A percentile compares a stretch with the other conserved stretches of the same genome.
These are phyloP conservation scores for Caenorhabditis sp. DNA, from an alignment of 2,888 invertebrate species.

Conservation along the genomic window DNA sequence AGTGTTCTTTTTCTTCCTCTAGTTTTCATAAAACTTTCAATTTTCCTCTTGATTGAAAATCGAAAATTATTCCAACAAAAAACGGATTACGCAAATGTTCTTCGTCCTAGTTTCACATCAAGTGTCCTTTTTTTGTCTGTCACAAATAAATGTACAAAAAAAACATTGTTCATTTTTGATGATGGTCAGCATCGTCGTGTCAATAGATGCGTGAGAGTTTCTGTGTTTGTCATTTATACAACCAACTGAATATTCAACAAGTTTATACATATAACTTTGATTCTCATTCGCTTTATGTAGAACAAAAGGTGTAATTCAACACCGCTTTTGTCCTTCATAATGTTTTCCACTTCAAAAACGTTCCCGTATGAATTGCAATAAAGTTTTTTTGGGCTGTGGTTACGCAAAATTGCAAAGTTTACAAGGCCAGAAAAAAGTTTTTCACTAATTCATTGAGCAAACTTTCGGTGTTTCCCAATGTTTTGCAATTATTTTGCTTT, in stretches of 20 bases:
- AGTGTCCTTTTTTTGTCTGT: not conserved
- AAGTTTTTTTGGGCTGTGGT: not conserved
- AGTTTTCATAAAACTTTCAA: not conserved
- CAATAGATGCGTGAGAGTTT: not conserved
- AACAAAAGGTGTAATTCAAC: not conserved
- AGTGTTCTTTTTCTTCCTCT: not conserved
- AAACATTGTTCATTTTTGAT: not conserved
- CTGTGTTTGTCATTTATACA: not conserved
- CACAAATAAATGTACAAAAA: not conserved
- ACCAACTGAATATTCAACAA: too few species aligned
- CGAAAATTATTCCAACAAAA: slow-evolving; percentile 2
- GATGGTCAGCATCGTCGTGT: not conserved
- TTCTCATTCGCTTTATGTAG: not conserved
- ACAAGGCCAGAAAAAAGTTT: not conserved
- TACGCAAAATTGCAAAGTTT: not conserved
- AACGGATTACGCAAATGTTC: slow-evolving; percentile 1
- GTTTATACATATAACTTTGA: too few species aligned
- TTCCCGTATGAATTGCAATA: not conserved
- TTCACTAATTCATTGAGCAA: not conserved
- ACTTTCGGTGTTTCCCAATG: not conserved
- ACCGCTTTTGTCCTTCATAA: not conserved
- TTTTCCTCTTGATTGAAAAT: not conserved
- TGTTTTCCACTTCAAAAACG: not conserved
- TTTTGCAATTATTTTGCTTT: not conserved
- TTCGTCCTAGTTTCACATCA: not conserved